Base-by-base conservation (phyloP, 2,113 vertebrate species). In the Grantiella picta region DNA sequence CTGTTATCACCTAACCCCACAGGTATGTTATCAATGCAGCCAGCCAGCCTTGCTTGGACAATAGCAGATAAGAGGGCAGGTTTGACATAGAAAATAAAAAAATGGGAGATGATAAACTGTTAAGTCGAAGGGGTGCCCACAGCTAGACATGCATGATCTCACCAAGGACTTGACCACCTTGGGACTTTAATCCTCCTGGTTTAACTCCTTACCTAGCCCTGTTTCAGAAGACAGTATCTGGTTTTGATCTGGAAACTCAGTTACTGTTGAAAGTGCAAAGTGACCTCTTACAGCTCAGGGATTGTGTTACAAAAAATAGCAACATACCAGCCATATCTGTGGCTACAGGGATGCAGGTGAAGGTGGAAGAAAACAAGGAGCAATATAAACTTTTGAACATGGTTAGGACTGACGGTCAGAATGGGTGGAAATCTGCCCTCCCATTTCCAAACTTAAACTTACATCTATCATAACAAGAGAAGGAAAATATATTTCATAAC, bases 281-380 rank as follows among this genome's bases (percentile, higher is more conserved):
- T 7, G 57, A 88, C 61, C 44, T 78, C 50, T 28, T 28, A 33
- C 10, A 86, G 61, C 57, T 82, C 79, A 66, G n/a, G 12, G 22
- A 52, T 1, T 0, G 0, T 3, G 4, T 15, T 5, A 40, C 11
- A 27, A 92, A 56, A 86, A 75, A 68, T 0, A 47, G 56, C 14
- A 56, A 64, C 35, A 5, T 13, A 60, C 56, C 1, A 1, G 15
- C 21, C 50, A 5, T 8, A 42, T 7, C 59, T 35, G 38, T 3
- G 20, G 80, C 63, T 94, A 18, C 35, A 15, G 44, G 38, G 38
- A 71, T 35, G n/a, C 10, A 12, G 0, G 0, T 17, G 27, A 81
- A 77, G 25, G n/a, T 28, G 22, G 15, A 73, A 9, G 59, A 84
- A 77, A 72, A 81, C 47, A 77, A 83, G 47, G 21, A 89, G 68